Evolutionary conservation across 37 sponge, comb jelly and placozoan genomes (phyloP).

Genomic region (Tethya wilhelma): DNA sequence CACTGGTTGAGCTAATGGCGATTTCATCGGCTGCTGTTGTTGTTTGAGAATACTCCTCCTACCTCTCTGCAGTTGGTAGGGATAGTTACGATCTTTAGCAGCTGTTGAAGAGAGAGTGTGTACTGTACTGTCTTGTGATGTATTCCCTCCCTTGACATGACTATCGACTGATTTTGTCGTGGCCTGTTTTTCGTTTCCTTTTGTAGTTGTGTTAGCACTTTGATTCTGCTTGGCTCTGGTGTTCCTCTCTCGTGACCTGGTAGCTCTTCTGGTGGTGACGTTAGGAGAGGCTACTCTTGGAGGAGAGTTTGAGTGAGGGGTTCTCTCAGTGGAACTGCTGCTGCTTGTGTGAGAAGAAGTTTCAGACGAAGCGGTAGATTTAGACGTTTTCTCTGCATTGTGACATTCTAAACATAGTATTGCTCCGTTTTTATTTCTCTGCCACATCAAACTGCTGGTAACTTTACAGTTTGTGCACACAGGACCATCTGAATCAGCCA

Average conservation of each 20-base stretch:
- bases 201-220: too few relatives aligned
- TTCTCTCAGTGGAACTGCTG: not conserved
- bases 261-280: conserved; percentile 20
- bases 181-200: too few relatives aligned
- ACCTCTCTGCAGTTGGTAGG: too few relatives aligned
- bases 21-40: not conserved
- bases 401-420: conserved; percentile 55
- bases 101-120: too few relatives aligned
- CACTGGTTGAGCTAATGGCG: conserved; percentile 32
- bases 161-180: too few relatives aligned
- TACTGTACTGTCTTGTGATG: too few relatives aligned
- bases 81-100: too few relatives aligned
- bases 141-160: too few relatives aligned
- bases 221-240: not conserved
- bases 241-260: conserved; percentile 31
- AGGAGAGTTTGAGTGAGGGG: not conserved
- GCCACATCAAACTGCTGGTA: conserved; percentile 58
- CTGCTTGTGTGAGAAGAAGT: conserved; percentile 4
- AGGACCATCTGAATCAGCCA: too few relatives aligned
- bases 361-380: not conserved
- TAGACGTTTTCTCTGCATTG: not conserved
- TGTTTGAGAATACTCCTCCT: conserved; percentile 5
- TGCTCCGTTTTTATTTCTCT: conserved; percentile 30
- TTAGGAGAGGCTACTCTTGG: not conserved
- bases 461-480: conserved; percentile 40